phyloP scores from a whole-genome alignment of 1,140 invertebrate genomes.

The Vanessa atalanta region DNA sequence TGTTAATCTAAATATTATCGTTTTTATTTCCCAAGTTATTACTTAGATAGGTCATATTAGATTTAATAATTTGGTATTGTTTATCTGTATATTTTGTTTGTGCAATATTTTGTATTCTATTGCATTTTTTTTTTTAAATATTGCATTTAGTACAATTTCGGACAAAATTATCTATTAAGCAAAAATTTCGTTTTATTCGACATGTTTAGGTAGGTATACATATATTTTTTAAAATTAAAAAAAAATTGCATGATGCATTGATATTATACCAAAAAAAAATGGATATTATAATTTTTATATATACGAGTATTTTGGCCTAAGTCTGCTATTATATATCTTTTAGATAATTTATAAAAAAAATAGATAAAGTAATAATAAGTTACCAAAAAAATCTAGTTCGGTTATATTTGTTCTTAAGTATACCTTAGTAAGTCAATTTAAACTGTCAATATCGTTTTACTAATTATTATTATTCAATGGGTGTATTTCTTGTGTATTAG shows the following conservation, averaged over 20 bases:
- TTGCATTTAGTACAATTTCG: conserved; percentile 31
- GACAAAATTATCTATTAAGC: not conserved
- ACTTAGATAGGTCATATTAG: not conserved
- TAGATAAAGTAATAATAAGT: conserved; percentile 7
- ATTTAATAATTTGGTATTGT: not conserved
- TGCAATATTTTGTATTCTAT: not conserved
- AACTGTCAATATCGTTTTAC: not conserved
- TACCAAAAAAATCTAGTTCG: conserved; percentile 14
- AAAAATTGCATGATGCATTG: not conserved
- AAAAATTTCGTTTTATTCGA: not conserved
- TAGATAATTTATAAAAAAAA: not conserved
- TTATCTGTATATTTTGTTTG: conserved; percentile 7
- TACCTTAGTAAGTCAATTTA: not conserved
- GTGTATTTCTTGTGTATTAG: not conserved
- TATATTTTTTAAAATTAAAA: not conserved
- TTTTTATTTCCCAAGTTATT: conserved; percentile 4
- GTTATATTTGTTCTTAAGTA: conserved; percentile 1
- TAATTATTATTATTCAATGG: not conserved
- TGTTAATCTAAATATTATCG: not conserved
- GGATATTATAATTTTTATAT: conserved; percentile 10
- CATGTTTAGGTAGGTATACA: conserved; percentile 9
- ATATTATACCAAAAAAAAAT: conserved; percentile 13
- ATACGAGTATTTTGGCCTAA: conserved; percentile 10
- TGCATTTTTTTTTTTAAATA: conserved; percentile 17
- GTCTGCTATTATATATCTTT: not conserved